Conservation (phyloP, 2,888 invertebrate genomes). For the Chalcosyrphus nemorum region DNA sequence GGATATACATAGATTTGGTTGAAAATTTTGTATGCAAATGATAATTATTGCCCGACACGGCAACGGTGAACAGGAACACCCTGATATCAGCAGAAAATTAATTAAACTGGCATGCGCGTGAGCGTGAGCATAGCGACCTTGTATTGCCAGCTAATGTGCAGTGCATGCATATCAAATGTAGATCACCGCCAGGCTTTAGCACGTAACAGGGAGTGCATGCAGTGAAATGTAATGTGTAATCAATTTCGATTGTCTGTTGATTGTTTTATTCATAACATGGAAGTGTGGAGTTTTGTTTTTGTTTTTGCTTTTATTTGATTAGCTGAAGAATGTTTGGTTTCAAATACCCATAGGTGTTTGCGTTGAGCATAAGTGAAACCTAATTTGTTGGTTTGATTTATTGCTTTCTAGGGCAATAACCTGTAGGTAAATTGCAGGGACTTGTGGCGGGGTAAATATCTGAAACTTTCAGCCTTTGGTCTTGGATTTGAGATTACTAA, state of each 20-base stretch:
- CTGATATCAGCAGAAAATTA: not conserved
- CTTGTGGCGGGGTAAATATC: not conserved
- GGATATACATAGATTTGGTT: not conserved
- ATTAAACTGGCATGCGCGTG: not conserved
- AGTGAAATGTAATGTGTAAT: constrained; percentile 15
- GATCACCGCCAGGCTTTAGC: not conserved
- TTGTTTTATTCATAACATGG: constrained; percentile 13
- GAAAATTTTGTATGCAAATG: too few species aligned
- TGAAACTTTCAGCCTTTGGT: too few species aligned
- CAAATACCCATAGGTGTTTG: not conserved
- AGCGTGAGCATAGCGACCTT: constrained; percentile 42
- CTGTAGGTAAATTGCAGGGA: not conserved
- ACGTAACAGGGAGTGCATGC: not conserved
- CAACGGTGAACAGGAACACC: not conserved
- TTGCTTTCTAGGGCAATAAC: not conserved
- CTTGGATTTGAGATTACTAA: too few species aligned
- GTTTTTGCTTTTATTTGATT: not conserved
- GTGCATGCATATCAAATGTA: constrained; percentile 30
- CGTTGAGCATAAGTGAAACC: not conserved
- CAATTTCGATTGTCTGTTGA: constrained; percentile 1
- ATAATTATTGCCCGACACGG: not conserved
- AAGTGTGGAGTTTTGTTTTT: not conserved
- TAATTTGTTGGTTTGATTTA: not conserved
- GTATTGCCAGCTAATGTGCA: constrained; percentile 7
- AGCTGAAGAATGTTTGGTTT: not conserved